Evolutionary conservation across 2,113 vertebrate genomes (phyloP).

Genomic region (Platichthys flesus): DNA sequence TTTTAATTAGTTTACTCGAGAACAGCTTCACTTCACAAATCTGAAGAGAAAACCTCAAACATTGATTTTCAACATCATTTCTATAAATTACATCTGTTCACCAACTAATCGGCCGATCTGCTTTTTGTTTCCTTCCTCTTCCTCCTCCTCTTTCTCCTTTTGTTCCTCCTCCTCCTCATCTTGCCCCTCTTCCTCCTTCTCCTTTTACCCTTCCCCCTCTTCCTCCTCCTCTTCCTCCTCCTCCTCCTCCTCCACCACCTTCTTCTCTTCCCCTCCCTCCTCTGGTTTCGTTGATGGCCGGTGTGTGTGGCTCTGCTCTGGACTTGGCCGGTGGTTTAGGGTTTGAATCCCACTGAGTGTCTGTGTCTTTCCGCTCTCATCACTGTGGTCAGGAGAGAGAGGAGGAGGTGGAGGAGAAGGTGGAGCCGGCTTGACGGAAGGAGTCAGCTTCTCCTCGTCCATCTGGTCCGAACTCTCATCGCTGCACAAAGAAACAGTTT

Average conservation of each 20-base stretch:
- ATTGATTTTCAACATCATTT: neutral
- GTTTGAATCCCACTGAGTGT: constrained; percentile 14
- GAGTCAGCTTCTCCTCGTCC: neutral
- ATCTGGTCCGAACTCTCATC: constrained; percentile 27
- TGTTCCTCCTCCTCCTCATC: neutral
- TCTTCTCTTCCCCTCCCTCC: neutral
- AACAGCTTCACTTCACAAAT: no score
- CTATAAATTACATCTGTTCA: neutral
- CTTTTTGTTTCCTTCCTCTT: neutral
- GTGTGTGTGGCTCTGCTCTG: neutral
- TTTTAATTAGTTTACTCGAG: no score
- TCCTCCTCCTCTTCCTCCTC: neutral
- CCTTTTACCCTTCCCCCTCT: neutral
- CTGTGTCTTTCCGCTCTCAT: constrained; percentile 40
- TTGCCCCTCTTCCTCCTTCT: no score
- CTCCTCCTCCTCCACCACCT: neutral
- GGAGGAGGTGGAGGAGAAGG: constrained; percentile 10
- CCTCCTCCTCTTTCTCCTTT: neutral
- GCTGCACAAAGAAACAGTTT: constrained; percentile 15
- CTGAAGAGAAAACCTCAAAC: neutral
- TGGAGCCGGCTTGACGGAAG: neutral
- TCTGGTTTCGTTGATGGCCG: neutral
- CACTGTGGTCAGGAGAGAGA: constrained; percentile 45
- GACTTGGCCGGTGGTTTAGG: constrained; percentile 32
- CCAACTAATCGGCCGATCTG: no score